Percentiles rank a stretch among this genome's conserved stretches.
Conservation (phyloP, 2,888 invertebrate species). For the Margaritifera margaritifera region DNA sequence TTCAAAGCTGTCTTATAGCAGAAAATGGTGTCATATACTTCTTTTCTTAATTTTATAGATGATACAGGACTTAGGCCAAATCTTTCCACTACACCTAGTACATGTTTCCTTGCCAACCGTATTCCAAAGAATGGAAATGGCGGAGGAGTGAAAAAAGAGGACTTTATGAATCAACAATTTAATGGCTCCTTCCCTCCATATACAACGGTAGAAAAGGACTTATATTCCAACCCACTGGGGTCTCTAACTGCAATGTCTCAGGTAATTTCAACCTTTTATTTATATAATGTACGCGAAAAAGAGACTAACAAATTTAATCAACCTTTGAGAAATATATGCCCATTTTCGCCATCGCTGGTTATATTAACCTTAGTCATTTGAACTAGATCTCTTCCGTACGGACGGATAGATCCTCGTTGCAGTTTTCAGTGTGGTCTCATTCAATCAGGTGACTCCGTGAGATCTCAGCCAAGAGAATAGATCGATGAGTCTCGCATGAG, state of each 20-base stretch:
- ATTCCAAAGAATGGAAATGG: slow-evolving; percentile 18
- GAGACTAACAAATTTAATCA: neutral
- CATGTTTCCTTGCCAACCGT: slow-evolving; percentile 64
- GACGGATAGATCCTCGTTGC: too few relatives aligned
- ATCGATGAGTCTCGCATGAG: too few relatives aligned
- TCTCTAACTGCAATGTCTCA: slow-evolving; percentile 42
- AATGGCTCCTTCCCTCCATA: slow-evolving; percentile 34
- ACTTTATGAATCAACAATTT: slow-evolving; percentile 33
- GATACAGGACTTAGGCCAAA: slow-evolving; percentile 57
- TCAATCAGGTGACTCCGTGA: too few relatives aligned
- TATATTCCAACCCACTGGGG: slow-evolving; percentile 29
- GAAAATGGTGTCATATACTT: too few relatives aligned
- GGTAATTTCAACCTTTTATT: slow-evolving; percentile 17
- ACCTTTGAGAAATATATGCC: neutral
- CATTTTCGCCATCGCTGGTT: slow-evolving; percentile 7
- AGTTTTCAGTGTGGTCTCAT: too few relatives aligned
- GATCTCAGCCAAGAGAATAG: too few relatives aligned
- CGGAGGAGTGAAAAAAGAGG: slow-evolving; percentile 35
- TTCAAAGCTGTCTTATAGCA: too few relatives aligned
- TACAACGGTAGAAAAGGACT: slow-evolving; percentile 26
- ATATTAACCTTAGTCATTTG: slow-evolving; percentile 1
- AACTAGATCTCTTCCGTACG: too few relatives aligned
- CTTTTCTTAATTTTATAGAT: slow-evolving; percentile 40
- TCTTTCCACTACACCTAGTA: slow-evolving; percentile 60
- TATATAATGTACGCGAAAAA: neutral